Evolutionary conservation across 1,140 invertebrate species (phyloP), one percentile per base, ranked within the genome.

Genomic region (Paralvinella palmiformis): DNA sequence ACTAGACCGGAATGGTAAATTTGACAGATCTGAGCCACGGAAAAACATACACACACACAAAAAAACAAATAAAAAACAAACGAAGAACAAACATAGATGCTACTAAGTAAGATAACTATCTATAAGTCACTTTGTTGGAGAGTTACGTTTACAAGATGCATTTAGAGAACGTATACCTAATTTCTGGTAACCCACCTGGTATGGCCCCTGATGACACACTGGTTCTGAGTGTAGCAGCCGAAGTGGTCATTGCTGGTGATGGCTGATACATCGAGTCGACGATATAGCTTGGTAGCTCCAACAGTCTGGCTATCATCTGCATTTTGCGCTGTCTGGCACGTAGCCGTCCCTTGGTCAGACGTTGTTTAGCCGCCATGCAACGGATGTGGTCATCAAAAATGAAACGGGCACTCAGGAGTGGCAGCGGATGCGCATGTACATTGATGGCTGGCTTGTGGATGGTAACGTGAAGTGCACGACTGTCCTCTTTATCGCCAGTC

Each of bases 351-450:
- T 89, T 90, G 17, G 85, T 86, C 62, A 91, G 77, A 68, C 91
- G 91, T 66, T 86, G 84, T 45, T 56, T 85, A n/a, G 85, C 93
- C 35, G 93, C 92, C 92, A 96, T 94, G 77, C 94, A 98, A 13
- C 96, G 85, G 65, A 99, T 99, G 76, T 98, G 94, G 83, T 99
- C 96, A 77, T 99, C 96, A 76, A 99, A 99, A 48, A 97, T 87
- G 76, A 99, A 97, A 78, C 92, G 94, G 0, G 94, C 91, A 20
- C 89, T 88, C 6, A 98, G 82, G 6, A 96, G 76, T 0, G 94
- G 90, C 3, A 79, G 58, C 22, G 79, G 74, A 7, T 72, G 63
- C 20, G 73, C 69, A 55, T 78, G 74, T 7, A 66, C 60, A 32
- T 69, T 69, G 10, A 72, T 74, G 2, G 76, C 68, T 3, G 91